A percentile compares a stretch with the other conserved stretches of the same genome.
phyloP scores from a whole-genome alignment of 2,113 vertebrate species.

The Seriola rivoliana region DNA sequence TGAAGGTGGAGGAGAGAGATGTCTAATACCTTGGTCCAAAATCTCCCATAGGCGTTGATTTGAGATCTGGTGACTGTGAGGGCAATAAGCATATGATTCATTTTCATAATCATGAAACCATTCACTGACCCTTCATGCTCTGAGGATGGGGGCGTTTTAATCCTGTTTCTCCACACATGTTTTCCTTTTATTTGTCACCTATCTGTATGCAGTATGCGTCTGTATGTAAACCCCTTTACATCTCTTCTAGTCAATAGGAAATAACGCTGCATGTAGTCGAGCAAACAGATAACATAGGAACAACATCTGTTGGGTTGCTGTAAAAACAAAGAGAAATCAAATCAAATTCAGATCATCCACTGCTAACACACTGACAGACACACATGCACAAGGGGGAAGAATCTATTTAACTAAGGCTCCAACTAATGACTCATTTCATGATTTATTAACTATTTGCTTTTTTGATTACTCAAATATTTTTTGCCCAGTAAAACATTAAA shows the following conservation, averaged over 20 bases:
- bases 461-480: background rate
- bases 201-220: background rate
- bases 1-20: too few relatives aligned
- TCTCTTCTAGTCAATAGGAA: background rate
- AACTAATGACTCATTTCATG: background rate
- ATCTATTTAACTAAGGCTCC: background rate
- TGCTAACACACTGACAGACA: slow-evolving; percentile 12
- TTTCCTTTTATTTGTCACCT: too few relatives aligned
- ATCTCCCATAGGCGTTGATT: too few relatives aligned
- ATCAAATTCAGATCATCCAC: background rate
- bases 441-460: background rate
- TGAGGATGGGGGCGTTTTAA: too few relatives aligned
- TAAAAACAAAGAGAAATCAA: slow-evolving; percentile 24
- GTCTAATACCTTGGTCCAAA: too few relatives aligned
- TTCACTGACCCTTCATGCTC: too few relatives aligned
- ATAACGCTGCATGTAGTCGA: slow-evolving; percentile 2
- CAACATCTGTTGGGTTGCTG: slow-evolving; percentile 16
- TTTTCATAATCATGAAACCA: too few relatives aligned
- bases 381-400: background rate
- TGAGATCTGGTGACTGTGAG: too few relatives aligned
- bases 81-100: too few relatives aligned
- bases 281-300: background rate
- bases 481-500: background rate
- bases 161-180: too few relatives aligned
- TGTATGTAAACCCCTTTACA: slow-evolving; percentile 10